These are phyloP conservation scores for Sylvia atricapilla DNA, from an alignment of 2,113 vertebrate species.

Conservation along the genomic window DNA sequence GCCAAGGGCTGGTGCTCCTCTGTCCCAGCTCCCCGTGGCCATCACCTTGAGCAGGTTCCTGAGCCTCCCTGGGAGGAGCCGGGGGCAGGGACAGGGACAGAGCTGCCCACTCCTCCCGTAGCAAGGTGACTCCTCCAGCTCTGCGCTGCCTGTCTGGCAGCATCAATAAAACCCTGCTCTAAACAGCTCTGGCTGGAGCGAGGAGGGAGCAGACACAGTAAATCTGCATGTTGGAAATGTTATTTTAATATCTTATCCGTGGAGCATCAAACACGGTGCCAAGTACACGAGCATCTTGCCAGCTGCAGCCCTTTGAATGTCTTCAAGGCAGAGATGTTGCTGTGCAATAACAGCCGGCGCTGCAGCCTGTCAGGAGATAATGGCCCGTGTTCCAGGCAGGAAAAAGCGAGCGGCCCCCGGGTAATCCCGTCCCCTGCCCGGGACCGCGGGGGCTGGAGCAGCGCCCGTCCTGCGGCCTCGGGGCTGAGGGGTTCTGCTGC, in stretches of 20 bases:
- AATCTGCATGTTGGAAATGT: background rate
- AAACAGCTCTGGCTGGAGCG: background rate
- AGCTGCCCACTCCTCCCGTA: background rate
- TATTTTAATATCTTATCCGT: background rate
- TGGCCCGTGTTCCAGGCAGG: background rate
- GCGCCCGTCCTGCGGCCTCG: background rate
- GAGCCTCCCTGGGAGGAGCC: background rate
- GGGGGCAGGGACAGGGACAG: background rate
- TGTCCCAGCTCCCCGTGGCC: accelerated
- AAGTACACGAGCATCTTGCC: background rate
- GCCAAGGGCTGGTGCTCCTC: background rate
- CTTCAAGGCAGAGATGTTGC: background rate
- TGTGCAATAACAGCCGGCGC: background rate
- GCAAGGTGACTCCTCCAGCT: background rate
- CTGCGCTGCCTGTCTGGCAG: background rate
- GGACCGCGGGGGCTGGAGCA: background rate
- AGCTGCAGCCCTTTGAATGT: constrained; percentile 39
- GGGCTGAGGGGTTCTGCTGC: accelerated
- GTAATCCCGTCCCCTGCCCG: background rate
- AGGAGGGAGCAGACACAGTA: background rate
- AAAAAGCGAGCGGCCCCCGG: background rate
- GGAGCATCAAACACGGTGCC: background rate
- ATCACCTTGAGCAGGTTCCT: background rate
- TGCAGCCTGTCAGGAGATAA: background rate
- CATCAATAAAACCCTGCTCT: background rate